Base-by-base conservation (phyloP, 2,888 invertebrate species). In the Standfussiana lucernea region DNA sequence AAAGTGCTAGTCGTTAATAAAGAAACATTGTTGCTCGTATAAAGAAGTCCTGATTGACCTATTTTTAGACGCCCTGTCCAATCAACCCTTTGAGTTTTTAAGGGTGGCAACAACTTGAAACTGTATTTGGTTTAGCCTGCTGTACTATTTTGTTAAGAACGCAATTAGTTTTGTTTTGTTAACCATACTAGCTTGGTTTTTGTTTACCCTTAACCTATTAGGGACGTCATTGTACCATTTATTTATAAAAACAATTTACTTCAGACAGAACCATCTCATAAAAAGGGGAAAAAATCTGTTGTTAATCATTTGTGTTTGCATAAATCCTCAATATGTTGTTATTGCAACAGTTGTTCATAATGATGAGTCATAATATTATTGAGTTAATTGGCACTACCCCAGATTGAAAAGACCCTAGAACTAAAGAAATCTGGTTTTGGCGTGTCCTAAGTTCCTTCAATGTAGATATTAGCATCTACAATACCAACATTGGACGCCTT, bases 31-130 rank as follows among this genome's bases (percentile, higher is more conserved):
- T 79, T 32, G 50, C 11, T 45, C 24, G 0, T 13, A 56, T 8
- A 85, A 67, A 45, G 42, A 37, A 42, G 7, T 6, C 40, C 47
- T 80, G 45, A 82, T 80, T 80, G 75, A 71, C 80, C 71, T 75
- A 84, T 84, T 75, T 84, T 50, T 71, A 62, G 32, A 40, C 2
- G 1, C n/a, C 10, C 21, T 40, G 37, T 78, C 32, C 21, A 37
- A 32, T 61, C 50, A 70, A 53, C 56, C 79, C 61, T 42, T 35
- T 65, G 40, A 18, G 2, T 50, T 61, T 72, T 47, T 21, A 28
- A 28, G 47, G 47, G 53, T 75, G 1, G 15, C 56, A 61, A 13
- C 18, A 32, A 68, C 2, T 4, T 37, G 35, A 11, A 40, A 10
- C 18, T 18, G 1, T 11, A 37, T 67, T 50, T 32, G 6, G 28